Evolutionary conservation across 2,797 vertebrate genomes (phyloP).

Genomic region (Danio choprae): DNA sequence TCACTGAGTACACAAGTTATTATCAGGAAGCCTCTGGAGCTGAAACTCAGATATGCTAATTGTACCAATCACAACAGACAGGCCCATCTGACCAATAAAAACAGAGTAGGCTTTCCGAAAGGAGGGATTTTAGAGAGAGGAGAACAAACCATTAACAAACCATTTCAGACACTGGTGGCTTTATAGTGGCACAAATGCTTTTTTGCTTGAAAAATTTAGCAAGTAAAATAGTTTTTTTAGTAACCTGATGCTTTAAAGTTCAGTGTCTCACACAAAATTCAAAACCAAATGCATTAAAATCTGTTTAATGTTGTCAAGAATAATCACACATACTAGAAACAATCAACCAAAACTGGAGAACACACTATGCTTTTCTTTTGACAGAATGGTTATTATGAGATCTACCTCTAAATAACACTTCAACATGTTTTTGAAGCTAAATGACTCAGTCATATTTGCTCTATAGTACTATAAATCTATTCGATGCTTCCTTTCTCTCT

Average conservation of each 20-base stretch:
- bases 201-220: background rate
- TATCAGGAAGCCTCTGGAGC: no score
- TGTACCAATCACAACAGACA: no score
- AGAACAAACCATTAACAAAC: no score
- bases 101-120: no score
- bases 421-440: background rate
- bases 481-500: constrained; percentile 24
- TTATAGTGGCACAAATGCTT: background rate
- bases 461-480: background rate
- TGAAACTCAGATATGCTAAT: no score
- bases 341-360: background rate
- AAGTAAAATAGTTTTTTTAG: background rate
- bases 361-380: background rate
- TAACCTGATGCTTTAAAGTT: background rate
- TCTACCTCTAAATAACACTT: background rate
- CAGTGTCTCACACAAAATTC: background rate
- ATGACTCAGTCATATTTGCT: background rate
- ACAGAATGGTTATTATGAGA: background rate
- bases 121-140: no score
- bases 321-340: background rate
- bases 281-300: background rate
- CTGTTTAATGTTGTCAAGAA: background rate
- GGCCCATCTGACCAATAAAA: no score
- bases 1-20: no score
- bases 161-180: no score